Base-by-base conservation (phyloP, 2,113 vertebrate species). In the Barnardius zonarius region DNA sequence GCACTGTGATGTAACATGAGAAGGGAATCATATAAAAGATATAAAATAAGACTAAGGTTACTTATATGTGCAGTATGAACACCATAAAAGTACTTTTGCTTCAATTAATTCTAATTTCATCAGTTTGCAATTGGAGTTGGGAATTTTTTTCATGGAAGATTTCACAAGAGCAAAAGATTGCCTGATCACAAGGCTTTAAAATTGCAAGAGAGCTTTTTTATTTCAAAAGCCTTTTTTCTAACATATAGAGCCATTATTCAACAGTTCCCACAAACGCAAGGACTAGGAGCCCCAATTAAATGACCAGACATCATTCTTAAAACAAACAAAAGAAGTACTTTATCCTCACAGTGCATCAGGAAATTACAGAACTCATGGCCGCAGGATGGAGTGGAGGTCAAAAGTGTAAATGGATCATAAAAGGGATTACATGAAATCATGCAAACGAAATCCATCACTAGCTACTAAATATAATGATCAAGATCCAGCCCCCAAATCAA, bases 381-480 rank as follows among this genome's bases (percentile, higher is more conserved):
- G 86, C 62, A 78, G 83, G 86, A 94, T 78, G 83, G 94, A 81
- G 73, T 72, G 81, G 89, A 95, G 92, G 91, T 95, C 93, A 93
- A 93, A 95, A 95, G 94, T 91, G 80, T 95, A 97, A 92, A 95
- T 86, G 83, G 89, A 89, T 81, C 80, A 91, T 84, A 93, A 96
- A 97, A 91, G 43, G 89, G 89, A 95, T 95, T 91, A 92, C 89
- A 84, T 81, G 86, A 95, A 97, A 93, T 91, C 91, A 95, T 95
- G 83, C 86, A 95, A 96, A 92, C 3, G 2, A 91, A 95, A 95
- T 92, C 94, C 91, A 86, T 95, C 73, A 82, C 76, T 33, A 59
- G 86, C 86, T 93, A 78, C 92, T 90, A 88, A 90, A 74, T 27
- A 30, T 14, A 37, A 83, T 59, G 80, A 93, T 59, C 59, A 54